Conservation (phyloP, 2,113 vertebrate genomes). For the crab-eating macaque (Macaca fascicularis) region T2T-MFA8v1.1 NC_088379.1:97356001-97356500, state of each 20-base stretch:
- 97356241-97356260: neutral
- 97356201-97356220: neutral
- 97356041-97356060: neutral
- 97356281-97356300: neutral
- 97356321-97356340: neutral
- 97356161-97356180: neutral
- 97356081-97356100: neutral
- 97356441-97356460: neutral
- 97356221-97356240: neutral
- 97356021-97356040: neutral
- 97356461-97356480: neutral
- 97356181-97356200: neutral
- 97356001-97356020: neutral
- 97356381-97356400: neutral
- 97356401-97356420: neutral
- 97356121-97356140: neutral
- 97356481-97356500: neutral
- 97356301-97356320: neutral
- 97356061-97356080: neutral
- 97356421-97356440: neutral
- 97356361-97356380: neutral
- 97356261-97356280: neutral
- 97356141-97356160: neutral
- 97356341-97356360: neutral
- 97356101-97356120: neutral